Conservation (phyloP, 92 coral and sea anemone genomes). For the Pocillopora grandis region DNA sequence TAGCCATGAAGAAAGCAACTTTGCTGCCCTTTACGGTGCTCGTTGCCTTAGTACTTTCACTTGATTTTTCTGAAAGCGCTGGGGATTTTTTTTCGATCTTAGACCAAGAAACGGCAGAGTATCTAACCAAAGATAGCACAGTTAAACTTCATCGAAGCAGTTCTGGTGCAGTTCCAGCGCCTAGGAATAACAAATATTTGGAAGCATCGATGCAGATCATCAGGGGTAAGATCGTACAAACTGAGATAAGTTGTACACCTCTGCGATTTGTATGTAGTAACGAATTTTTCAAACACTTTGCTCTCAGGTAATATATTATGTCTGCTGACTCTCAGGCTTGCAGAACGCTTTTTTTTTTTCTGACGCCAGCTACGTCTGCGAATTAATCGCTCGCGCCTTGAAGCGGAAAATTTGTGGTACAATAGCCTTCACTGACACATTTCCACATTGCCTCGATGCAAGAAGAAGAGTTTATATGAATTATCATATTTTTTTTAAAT, state of each 20-base stretch:
- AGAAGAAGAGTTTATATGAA: too few relatives aligned
- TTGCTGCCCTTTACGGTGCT: not conserved
- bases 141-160: not conserved
- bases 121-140: not conserved
- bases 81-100: slow-evolving; percentile 14
- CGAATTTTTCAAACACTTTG: too few relatives aligned
- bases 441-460: too few relatives aligned
- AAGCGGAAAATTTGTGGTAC: too few relatives aligned
- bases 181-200: slow-evolving; percentile 26
- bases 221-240: not conserved
- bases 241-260: not conserved
- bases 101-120: slow-evolving; percentile 19
- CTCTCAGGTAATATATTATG: too few relatives aligned
- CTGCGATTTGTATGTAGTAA: too few relatives aligned
- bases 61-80: not conserved
- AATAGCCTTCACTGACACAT: too few relatives aligned
- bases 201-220: slow-evolving; percentile 27
- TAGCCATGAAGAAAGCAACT: slow-evolving; percentile 26
- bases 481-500: too few relatives aligned
- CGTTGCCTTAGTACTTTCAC: not conserved
- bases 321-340: too few relatives aligned
- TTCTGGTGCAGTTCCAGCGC: not conserved
- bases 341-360: too few relatives aligned
- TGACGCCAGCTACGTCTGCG: too few relatives aligned
- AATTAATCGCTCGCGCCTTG: too few relatives aligned